Evolutionary conservation across 2,888 invertebrate species (phyloP).

Genomic region (Pyrrhia umbra): DNA sequence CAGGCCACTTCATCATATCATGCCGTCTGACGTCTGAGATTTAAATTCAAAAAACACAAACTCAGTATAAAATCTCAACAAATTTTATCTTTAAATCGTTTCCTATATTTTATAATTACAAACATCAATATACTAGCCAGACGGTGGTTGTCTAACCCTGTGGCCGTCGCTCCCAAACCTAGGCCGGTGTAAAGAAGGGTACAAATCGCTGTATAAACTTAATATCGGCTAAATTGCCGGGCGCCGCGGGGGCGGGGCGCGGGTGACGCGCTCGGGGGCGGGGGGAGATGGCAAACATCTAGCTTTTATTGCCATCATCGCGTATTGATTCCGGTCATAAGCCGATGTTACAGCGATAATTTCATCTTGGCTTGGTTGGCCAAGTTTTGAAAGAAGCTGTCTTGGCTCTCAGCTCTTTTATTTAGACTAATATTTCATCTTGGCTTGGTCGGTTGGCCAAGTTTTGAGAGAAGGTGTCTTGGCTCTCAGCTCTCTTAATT

Average conservation of each 20-base stretch:
- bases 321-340: constrained; percentile 87
- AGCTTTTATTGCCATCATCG: constrained; percentile 85
- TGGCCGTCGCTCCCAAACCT: constrained; percentile 58
- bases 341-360: constrained; percentile 78
- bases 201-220: constrained; percentile 89
- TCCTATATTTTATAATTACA: too few relatives aligned
- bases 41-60: too few relatives aligned
- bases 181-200: constrained; percentile 84
- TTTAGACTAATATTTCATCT: too few relatives aligned
- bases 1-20: too few relatives aligned
- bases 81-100: too few relatives aligned
- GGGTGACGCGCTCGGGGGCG: constrained; percentile 50
- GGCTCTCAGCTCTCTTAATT: too few relatives aligned
- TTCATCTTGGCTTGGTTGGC: constrained; percentile 64
- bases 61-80: too few relatives aligned
- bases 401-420: too few relatives aligned
- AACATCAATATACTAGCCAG: too few relatives aligned
- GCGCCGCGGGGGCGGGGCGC: constrained; percentile 70
- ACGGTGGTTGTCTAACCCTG: constrained; percentile 19
- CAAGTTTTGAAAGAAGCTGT: not conserved
- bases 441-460: too few relatives aligned
- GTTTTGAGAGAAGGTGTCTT: not conserved
- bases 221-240: constrained; percentile 86
- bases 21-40: too few relatives aligned
- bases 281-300: constrained; percentile 77